Percentiles rank a stretch among this genome's conserved stretches.
These are phyloP conservation scores for Todiramphus chloris DNA, from an alignment of 2,113 vertebrate species.

Conservation along the genomic window DNA sequence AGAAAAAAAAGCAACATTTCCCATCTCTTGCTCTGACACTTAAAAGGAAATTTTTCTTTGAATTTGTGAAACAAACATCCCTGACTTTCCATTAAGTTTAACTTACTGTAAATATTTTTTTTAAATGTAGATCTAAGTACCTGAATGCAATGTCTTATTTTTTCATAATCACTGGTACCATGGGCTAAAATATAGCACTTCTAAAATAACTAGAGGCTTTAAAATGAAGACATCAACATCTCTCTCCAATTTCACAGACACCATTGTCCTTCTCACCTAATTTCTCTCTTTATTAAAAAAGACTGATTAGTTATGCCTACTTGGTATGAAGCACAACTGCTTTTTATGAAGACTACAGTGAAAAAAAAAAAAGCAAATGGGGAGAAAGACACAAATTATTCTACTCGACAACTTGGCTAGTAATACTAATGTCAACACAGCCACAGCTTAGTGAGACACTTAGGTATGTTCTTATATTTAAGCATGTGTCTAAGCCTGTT, in stretches of 20 bases:
- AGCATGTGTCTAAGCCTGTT: not conserved
- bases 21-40: not conserved
- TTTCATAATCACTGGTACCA: not conserved
- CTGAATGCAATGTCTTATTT: not conserved
- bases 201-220: not conserved
- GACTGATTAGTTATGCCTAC: not conserved
- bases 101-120: not conserved
- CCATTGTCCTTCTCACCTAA: not conserved
- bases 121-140: not conserved
- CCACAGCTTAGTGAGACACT: not conserved
- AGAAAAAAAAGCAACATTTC: not conserved
- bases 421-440: not conserved
- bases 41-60: not conserved
- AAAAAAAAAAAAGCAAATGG: not conserved
- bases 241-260: not conserved
- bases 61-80: not conserved
- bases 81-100: not conserved
- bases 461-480: not conserved
- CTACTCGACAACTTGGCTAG: not conserved
- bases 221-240: not conserved
- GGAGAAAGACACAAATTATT: not conserved
- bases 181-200: not conserved
- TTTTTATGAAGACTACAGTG: not conserved
- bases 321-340: not conserved
- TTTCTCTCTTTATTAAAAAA: not conserved